Base-by-base conservation (phyloP, 1,140 invertebrate species). In the Yoshiicerus persimilis region DNA sequence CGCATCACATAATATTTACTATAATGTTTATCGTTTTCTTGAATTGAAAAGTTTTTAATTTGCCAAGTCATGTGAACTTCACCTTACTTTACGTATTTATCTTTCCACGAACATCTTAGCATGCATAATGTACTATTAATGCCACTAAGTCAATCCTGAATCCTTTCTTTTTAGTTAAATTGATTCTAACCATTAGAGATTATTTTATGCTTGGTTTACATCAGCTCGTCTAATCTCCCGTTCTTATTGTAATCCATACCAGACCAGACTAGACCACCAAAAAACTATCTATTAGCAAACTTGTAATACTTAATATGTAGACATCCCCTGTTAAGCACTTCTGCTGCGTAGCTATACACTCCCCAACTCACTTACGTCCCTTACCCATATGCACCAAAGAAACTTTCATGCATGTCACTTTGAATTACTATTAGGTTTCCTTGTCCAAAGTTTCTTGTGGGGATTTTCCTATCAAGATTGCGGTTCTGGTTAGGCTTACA, bases 111-210 rank as follows among this genome's bases (percentile, higher is more conserved):
- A n/a, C n/a, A n/a, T n/a, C n/a, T n/a, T n/a, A 1, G 41, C 41
- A 47, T 1, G n/a, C 16, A 20, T 47, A 20, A 8, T 20, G 16
- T 11, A 47, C 16, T 47, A 20, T 41, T 41, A 4, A 41, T 13
- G 27, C 23, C 25, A 70, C 8, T 25, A 80, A 80, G 75, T 80
- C 30, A 80, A 80, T 30, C 75, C n/a, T 32, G 75, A 38, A 20
- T 36, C 75, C 30, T 80, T 80, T 80, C 32, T 80, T 32, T 80
- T 80, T 80, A 80, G 75, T 30, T 80, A 80, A 80, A 80, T 80
- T 80, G 75, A 80, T 80, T 80, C 75, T n/a, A 80, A 80, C 75
- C 75, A 80, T 80, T 80, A 80, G 38, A 80, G 75, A 80, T 80
- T 32, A 80, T 80, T 80, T 80, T 80, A 80, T 80, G 75, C 75